Conservation (phyloP, 2,888 invertebrate species). For the Cyclophora albipunctata region DNA sequence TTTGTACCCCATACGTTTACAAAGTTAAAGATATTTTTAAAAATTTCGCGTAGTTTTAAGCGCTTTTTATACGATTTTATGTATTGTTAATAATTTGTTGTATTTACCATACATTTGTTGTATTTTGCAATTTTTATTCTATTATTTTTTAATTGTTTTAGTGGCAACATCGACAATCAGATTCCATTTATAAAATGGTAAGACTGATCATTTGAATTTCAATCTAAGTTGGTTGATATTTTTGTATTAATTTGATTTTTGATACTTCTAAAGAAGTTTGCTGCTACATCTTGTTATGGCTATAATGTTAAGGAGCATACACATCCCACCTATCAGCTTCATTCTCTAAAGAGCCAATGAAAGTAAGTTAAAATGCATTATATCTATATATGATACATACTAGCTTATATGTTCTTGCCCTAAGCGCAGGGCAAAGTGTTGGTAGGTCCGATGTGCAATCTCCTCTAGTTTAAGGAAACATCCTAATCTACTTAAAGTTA, state of each 20-base stretch:
- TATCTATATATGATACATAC: too few species aligned
- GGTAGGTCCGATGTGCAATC: too few species aligned
- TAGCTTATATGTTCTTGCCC: too few species aligned
- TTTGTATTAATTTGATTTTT: conserved; percentile 2
- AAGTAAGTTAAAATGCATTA: too few species aligned
- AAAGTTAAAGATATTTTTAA: conserved; percentile 27
- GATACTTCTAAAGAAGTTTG: conserved; percentile 10
- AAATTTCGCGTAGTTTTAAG: conserved; percentile 24
- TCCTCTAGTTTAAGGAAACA: conserved; percentile 11
- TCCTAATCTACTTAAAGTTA: conserved; percentile 21
- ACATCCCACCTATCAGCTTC: too few species aligned
- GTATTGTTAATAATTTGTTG: conserved; percentile 13
- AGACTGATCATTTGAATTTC: conserved; percentile 38
- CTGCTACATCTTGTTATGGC: conserved; percentile 17
- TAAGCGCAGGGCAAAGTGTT: too few species aligned
- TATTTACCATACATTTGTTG: conserved; percentile 3
- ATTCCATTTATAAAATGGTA: conserved; percentile 29
- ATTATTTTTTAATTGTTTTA: conserved; percentile 24
- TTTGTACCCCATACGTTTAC: conserved; percentile 15
- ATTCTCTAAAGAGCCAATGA: too few species aligned
- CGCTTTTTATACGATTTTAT: conserved; percentile 31
- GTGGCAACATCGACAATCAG: conserved; percentile 44
- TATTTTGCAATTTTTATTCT: conserved; percentile 21
- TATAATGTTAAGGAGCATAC: neutral
- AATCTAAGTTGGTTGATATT: conserved; percentile 6